Conservation (phyloP, 2,888 invertebrate species). For the Brachyopa scutellaris region DNA sequence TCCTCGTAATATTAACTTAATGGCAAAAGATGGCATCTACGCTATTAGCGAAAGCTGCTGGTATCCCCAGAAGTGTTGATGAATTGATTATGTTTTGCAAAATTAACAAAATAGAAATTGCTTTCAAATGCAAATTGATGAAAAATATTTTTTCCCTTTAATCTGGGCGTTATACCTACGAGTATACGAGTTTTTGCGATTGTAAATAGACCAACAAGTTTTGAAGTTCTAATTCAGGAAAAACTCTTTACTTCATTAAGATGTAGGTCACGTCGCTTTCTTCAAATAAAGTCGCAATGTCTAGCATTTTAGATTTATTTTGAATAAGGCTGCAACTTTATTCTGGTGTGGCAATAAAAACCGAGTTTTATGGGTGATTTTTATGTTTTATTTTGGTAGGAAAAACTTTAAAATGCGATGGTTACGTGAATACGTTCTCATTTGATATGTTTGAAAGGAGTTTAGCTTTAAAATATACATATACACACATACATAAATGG, state of each 20-base stretch:
- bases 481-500: too few species aligned
- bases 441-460: too few species aligned
- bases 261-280: conserved; percentile 20
- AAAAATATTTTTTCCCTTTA: conserved; percentile 1
- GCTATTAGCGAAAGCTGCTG: conserved; percentile 4
- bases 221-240: neutral
- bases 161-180: neutral
- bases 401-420: too few species aligned
- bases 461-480: too few species aligned
- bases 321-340: neutral
- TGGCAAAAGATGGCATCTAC: neutral
- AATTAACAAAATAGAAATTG: neutral
- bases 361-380: too few species aligned
- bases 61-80: conserved; percentile 10
- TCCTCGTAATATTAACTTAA: too few species aligned
- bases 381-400: too few species aligned
- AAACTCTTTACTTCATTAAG: conserved; percentile 1
- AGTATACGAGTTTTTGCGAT: neutral
- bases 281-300: conserved; percentile 21
- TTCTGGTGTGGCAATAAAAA: neutral
- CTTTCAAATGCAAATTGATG: conserved; percentile 11
- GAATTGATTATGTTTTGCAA: conserved; percentile 24
- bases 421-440: neutral
- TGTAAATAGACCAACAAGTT: conserved; percentile 8
- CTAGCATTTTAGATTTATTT: conserved; percentile 10